phyloP scores from a whole-genome alignment of 2,113 vertebrate species.

The Zosterops lateralis region DNA sequence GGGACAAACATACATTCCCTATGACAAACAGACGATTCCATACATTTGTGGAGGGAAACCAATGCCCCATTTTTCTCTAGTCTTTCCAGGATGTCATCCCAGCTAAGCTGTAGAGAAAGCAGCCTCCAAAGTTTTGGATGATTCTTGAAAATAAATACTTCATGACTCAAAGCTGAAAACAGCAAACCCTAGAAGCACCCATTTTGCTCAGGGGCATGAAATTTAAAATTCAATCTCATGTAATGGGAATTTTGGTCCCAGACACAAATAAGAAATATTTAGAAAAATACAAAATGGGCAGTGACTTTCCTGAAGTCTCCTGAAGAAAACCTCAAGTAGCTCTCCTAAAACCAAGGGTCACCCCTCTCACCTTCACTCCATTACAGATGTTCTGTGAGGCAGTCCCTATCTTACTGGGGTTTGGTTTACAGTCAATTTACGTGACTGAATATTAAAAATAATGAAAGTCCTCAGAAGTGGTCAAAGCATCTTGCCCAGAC shows the following conservation, averaged over 20 bases:
- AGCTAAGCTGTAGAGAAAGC: neutral
- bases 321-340: neutral
- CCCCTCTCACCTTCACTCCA: neutral
- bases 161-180: neutral
- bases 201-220: neutral
- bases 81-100: neutral
- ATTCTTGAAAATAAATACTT: neutral
- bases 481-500: neutral
- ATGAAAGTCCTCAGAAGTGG: slow-evolving; percentile 20
- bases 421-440: neutral
- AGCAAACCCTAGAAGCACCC: neutral
- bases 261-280: neutral
- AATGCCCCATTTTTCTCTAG: neutral
- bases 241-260: neutral
- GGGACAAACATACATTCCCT: neutral
- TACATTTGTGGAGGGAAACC: neutral
- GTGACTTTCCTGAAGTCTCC: neutral
- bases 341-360: neutral
- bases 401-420: neutral
- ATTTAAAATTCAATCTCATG: neutral
- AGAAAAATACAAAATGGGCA: neutral
- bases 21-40: neutral
- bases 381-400: neutral
- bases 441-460: neutral
- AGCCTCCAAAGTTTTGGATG: neutral